These are phyloP conservation scores for Shinisaurus crocodilurus DNA, from an alignment of 2,113 vertebrate genomes.

Conservation along the genomic window DNA sequence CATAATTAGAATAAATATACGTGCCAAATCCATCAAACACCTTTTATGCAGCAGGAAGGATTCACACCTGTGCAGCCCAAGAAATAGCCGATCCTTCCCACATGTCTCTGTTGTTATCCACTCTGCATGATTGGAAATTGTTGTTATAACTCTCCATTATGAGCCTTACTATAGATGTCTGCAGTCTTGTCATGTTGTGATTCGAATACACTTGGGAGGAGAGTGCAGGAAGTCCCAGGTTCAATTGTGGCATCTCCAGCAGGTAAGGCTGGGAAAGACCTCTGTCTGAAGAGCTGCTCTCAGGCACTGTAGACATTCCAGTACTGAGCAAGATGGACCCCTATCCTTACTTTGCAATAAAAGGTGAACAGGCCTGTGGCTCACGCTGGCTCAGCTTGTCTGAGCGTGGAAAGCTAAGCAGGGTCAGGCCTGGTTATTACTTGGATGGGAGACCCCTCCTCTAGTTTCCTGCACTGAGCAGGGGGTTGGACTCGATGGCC, in stretches of 20 bases:
- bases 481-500: no score
- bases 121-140: neutral
- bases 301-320: neutral
- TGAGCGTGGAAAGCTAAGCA: no score
- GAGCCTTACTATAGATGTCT: neutral
- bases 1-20: constrained; percentile 50
- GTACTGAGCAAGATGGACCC: neutral
- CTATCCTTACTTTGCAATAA: neutral
- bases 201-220: neutral
- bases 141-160: fast-evolving
- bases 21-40: constrained; percentile 28
- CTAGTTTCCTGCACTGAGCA: no score
- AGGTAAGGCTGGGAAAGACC: neutral
- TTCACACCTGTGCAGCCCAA: neutral
- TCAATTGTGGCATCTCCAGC: neutral
- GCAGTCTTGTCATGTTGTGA: neutral
- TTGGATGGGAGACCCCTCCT: no score
- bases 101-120: constrained; percentile 4
- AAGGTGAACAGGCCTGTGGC: no score
- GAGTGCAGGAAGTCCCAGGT: neutral
- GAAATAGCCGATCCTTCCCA: neutral
- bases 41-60: constrained; percentile 31
- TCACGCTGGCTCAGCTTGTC: no score
- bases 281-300: neutral
- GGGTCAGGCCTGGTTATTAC: no score